A percentile compares a stretch with the other conserved stretches of the same genome.
phyloP scores from a whole-genome alignment of 1,140 invertebrate genomes.

The Hirudo medicinalis region DNA sequence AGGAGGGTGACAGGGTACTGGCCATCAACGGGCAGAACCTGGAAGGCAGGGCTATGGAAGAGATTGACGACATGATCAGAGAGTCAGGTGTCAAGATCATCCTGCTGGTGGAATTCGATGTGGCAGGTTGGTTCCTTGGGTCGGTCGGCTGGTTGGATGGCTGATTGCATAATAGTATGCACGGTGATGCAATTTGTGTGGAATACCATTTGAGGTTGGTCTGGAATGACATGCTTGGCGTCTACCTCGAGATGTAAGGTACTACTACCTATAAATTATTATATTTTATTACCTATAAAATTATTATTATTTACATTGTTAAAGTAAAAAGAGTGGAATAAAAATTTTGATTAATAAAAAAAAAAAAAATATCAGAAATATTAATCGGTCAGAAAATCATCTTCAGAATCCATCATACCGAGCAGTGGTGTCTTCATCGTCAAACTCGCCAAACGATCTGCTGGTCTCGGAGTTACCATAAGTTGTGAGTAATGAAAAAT shows the following conservation, averaged over 20 bases:
- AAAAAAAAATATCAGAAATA: no score
- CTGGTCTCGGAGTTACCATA: slow-evolving; percentile 70
- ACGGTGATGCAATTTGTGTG: no score
- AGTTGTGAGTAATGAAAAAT: slow-evolving; percentile 48
- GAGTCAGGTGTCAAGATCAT: slow-evolving; percentile 41
- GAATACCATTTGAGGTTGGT: no score
- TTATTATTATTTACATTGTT: no score
- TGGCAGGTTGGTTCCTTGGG: slow-evolving; percentile 46
- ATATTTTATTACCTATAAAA: no score
- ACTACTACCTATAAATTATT: no score
- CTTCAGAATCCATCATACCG: slow-evolving; percentile 65
- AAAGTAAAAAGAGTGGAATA: neutral
- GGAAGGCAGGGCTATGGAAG: slow-evolving; percentile 42
- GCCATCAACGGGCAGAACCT: slow-evolving; percentile 56
- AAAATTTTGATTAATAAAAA: neutral
- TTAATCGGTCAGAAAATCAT: neutral
- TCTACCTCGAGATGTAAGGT: no score
- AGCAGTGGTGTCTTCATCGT: slow-evolving; percentile 77
- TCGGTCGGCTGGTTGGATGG: no score
- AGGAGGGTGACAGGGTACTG: slow-evolving; percentile 67
- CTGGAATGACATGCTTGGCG: no score
- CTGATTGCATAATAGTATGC: no score
- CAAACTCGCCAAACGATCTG: slow-evolving; percentile 62
- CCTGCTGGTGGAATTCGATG: slow-evolving; percentile 72
- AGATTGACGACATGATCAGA: slow-evolving; percentile 43